phyloP scores from a whole-genome alignment of 2,888 invertebrate species.

The Drosophila nigricruria region DNA sequence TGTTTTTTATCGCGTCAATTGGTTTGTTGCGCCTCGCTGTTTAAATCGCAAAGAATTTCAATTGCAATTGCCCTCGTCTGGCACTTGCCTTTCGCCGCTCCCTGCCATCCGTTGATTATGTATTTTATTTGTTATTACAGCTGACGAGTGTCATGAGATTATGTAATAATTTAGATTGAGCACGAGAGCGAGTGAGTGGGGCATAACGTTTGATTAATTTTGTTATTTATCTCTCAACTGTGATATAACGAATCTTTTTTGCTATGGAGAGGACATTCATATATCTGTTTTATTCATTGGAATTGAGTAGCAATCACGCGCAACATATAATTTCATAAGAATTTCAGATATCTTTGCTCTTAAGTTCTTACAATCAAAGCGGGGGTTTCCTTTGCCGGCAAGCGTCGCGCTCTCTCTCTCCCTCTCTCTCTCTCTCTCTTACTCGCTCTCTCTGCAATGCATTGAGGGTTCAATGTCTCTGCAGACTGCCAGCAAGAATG shows the following conservation, averaged over 20 bases:
- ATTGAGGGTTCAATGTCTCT: slow-evolving; percentile 52
- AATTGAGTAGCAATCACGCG: neutral
- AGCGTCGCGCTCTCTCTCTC: slow-evolving; percentile 1
- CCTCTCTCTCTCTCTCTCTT: neutral
- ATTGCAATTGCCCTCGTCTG: slow-evolving; percentile 51
- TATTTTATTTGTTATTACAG: slow-evolving; percentile 29
- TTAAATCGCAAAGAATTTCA: slow-evolving; percentile 62
- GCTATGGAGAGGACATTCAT: neutral
- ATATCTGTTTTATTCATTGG: neutral
- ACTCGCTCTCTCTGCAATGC: slow-evolving; percentile 11
- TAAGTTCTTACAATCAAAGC: slow-evolving; percentile 45
- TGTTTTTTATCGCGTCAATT: slow-evolving; percentile 60
- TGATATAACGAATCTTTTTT: neutral
- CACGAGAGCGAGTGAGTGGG: neutral
- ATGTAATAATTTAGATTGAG: slow-evolving; percentile 49
- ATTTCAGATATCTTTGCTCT: slow-evolving; percentile 22
- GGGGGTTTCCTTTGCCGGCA: slow-evolving; percentile 40
- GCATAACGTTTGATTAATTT: neutral
- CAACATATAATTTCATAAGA: slow-evolving; percentile 22
- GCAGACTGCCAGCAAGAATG: slow-evolving; percentile 7
- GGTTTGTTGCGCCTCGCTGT: slow-evolving; percentile 32
- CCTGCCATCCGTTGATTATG: slow-evolving; percentile 19
- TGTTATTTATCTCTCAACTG: neutral
- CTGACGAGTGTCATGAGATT: slow-evolving; percentile 35
- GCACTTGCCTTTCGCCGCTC: slow-evolving; percentile 35